These are phyloP conservation scores for Nothoprocta pentlandii DNA, from an alignment of 2,113 vertebrate species.

Conservation along the genomic window DNA sequence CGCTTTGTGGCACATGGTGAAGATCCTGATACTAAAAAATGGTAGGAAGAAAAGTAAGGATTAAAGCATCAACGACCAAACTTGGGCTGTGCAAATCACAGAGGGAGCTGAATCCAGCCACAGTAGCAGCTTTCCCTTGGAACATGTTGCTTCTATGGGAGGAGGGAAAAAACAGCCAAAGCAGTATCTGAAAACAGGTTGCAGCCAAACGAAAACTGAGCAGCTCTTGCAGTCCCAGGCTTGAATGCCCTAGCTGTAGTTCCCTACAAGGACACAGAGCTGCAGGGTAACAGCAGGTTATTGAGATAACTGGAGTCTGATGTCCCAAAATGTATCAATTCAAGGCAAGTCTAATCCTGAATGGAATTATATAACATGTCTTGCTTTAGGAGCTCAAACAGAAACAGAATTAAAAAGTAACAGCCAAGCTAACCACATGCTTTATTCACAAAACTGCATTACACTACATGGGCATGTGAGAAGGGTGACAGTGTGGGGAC, in stretches of 20 bases:
- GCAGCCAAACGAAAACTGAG: not conserved
- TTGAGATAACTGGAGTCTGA: conserved; percentile 24
- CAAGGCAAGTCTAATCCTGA: conserved; percentile 37
- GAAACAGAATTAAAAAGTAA: conserved; percentile 60
- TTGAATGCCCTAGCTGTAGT: not conserved
- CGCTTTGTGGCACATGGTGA: not conserved
- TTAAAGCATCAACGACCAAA: not conserved
- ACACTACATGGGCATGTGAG: not conserved
- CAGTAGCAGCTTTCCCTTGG: not conserved
- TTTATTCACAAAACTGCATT: conserved; percentile 50
- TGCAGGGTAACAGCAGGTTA: not conserved
- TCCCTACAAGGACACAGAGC: rapidly evolving
- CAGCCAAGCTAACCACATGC: not conserved
- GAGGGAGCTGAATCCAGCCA: not conserved
- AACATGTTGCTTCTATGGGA: not conserved
- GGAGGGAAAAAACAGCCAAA: not conserved
- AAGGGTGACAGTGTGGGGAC: not conserved
- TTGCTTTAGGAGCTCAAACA: conserved; percentile 37
- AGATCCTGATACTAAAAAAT: not conserved
- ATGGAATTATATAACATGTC: conserved; percentile 44
- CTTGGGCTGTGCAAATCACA: not conserved
- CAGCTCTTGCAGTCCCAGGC: not conserved
- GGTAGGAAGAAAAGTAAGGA: not conserved
- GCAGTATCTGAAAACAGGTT: not conserved
- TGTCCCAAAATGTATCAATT: not conserved